These are phyloP conservation scores for Sthenelais limicola DNA, from an alignment of 2,888 invertebrate species.

Conservation along the genomic window DNA sequence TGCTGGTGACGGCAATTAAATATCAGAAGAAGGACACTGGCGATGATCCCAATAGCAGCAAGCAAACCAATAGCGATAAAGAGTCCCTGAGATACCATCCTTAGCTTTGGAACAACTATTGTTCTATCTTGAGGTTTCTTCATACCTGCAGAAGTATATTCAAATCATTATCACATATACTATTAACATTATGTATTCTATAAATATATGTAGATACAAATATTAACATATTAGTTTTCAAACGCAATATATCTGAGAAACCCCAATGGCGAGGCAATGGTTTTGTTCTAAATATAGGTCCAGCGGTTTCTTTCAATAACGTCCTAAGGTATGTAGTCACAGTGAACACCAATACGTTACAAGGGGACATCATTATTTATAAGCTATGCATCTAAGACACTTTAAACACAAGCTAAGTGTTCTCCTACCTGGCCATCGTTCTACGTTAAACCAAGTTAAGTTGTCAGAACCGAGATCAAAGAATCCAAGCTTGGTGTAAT, in stretches of 20 bases:
- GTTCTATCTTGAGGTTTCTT: conserved; percentile 96
- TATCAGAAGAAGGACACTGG: conserved; percentile 87
- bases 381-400: too few species aligned
- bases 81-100: conserved; percentile 90
- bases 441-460: conserved; percentile 89
- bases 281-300: too few species aligned
- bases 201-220: too few species aligned
- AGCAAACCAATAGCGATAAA: conserved; percentile 95
- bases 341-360: too few species aligned
- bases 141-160: conserved; percentile 77
- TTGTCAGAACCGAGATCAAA: conserved; percentile 97
- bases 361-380: too few species aligned
- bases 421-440: conserved; percentile 91
- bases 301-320: too few species aligned
- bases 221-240: too few species aligned
- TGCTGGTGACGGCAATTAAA: conserved; percentile 95
- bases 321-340: too few species aligned
- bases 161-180: not conserved
- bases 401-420: too few species aligned
- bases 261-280: too few species aligned
- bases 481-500: conserved; percentile 93
- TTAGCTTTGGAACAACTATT: conserved; percentile 84
- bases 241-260: too few species aligned
- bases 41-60: conserved; percentile 88
- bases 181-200: not conserved